Percentiles rank a stretch among this genome's conserved stretches.
These are phyloP conservation scores for Lepetodrilus schrolli DNA, from an alignment of 2,888 invertebrate genomes.

Conservation along the genomic window DNA sequence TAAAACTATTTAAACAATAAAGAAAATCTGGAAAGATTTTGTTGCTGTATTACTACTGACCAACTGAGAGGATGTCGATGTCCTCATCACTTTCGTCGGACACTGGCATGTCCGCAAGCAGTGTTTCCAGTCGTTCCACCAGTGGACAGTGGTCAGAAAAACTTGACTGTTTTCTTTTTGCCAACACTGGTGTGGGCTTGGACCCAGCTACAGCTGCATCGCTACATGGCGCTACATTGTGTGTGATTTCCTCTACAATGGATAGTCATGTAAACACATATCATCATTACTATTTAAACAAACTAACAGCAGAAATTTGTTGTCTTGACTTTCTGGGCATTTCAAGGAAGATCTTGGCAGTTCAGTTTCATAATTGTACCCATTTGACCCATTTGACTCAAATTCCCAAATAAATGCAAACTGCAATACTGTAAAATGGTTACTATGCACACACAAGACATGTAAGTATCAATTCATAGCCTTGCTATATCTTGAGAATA, in stretches of 20 bases:
- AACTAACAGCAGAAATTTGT: too few relatives aligned
- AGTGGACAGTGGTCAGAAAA: background rate
- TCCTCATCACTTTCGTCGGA: conserved; percentile 46
- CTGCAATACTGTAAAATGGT: too few relatives aligned
- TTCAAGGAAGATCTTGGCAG: too few relatives aligned
- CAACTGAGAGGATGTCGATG: conserved; percentile 49
- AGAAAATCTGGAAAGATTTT: background rate
- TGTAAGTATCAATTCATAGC: too few relatives aligned
- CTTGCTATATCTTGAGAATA: too few relatives aligned
- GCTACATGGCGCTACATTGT: too few relatives aligned
- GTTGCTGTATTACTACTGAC: conserved; percentile 35
- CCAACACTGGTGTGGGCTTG: too few relatives aligned
- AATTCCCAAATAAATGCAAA: too few relatives aligned
- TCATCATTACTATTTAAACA: background rate
- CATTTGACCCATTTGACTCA: too few relatives aligned
- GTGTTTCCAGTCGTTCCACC: background rate
- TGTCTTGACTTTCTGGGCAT: too few relatives aligned
- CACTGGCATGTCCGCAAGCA: background rate
- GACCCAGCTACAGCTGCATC: background rate
- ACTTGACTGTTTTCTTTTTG: background rate
- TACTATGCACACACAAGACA: too few relatives aligned
- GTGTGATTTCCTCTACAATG: background rate
- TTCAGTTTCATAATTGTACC: too few relatives aligned
- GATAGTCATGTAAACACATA: background rate
- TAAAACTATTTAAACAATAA: background rate